Evolutionary conservation across 1,140 invertebrate species (phyloP).

Genomic region (Dinothrombium tinctorium): DNA sequence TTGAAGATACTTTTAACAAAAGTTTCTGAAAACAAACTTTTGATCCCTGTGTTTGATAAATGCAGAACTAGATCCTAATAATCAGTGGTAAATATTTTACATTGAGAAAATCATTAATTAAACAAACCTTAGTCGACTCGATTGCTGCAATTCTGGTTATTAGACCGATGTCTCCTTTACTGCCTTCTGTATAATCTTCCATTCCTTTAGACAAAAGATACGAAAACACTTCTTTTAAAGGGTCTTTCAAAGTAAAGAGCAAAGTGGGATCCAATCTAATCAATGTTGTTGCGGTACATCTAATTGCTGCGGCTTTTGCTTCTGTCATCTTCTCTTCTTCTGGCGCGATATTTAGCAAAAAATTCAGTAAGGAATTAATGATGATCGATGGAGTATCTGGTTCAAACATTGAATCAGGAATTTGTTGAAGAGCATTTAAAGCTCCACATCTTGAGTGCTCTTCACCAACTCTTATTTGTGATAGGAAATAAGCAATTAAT

Average conservation of each 20-base stretch:
- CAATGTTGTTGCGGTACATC: neutral
- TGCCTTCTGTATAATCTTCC: conserved; percentile 2
- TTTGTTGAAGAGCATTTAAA: neutral
- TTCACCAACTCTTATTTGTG: neutral
- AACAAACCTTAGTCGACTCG: neutral
- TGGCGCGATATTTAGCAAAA: neutral
- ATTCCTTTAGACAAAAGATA: neutral
- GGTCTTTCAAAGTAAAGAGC: neutral
- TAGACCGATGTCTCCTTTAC: conserved; percentile 1
- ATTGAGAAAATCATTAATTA: neutral
- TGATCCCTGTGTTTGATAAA: neutral
- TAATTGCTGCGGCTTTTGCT: neutral
- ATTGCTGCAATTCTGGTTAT: neutral
- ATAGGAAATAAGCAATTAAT: neutral
- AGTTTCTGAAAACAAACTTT: neutral
- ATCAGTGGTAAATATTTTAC: neutral
- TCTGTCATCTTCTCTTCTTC: neutral
- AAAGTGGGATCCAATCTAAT: neutral
- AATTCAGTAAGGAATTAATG: neutral
- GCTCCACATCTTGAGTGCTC: neutral
- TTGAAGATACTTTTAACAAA: neutral
- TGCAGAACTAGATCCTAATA: neutral
- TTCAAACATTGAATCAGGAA: neutral
- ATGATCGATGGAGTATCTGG: neutral
- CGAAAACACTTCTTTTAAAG: neutral